Evolutionary conservation across 2,797 vertebrate species (phyloP), one percentile per base, ranked within the genome.

Genomic region (Gambelia wislizenii): DNA sequence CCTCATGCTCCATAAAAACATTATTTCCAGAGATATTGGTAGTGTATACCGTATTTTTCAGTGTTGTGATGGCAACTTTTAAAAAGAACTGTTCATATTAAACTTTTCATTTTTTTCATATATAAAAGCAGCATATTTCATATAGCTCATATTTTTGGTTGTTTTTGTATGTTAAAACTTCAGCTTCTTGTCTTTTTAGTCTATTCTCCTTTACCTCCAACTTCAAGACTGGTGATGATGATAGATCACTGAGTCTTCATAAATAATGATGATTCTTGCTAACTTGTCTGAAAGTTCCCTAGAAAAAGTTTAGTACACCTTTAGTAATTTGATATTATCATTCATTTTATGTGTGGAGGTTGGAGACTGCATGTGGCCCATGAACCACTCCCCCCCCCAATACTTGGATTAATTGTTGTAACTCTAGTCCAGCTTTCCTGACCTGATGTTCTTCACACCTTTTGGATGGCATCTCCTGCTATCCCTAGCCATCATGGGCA

Each of bases 131-230:
- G 89, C 91, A 92, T 94, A 92, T 94, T 96, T 93, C 90, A 91
- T 93, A 86, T 94, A 93, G 90, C 90, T 96, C 91, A 95, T 89
- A 84, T 84, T 95, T 95, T 96, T 96, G 93, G 92, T 93, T 77
- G 89, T 93, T 95, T 96, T 93, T 95, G 92, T 93, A 94, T 90
- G 87, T 93, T 93, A 94, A 93, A 94, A 96, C 95, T 95, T 94
- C 94, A 92, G 90, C 95, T 95, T 90, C 89, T 95, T 93, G 93
- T 94, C 93, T 96, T 95, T 91, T 95, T 94, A 95, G 93, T 96
- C 92, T 95, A 96, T 95, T 95, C 93, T 93, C 54, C 42, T 84
- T 79, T 90, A 91, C 47, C 9, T 92, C 92, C 92, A 90, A 52
- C 86, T 93, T 91, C 93, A 93, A 93, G 89, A 39, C 89, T 95